phyloP scores from a whole-genome alignment of 2,797 vertebrate genomes.

The Coluber constrictor region DNA sequence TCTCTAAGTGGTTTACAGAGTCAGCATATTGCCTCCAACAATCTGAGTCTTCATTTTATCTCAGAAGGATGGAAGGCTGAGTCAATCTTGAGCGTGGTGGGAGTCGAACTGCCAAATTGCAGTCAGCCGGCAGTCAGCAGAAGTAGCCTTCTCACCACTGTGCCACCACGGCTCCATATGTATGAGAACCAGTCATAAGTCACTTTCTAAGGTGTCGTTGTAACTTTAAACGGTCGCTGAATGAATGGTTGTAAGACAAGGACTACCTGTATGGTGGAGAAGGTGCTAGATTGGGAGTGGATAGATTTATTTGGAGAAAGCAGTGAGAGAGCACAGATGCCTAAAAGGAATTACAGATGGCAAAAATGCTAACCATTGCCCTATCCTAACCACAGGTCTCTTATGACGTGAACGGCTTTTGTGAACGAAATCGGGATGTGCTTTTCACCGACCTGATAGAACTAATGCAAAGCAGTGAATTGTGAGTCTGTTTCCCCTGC shows the following conservation, averaged over 20 bases:
- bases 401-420: conserved; percentile 89
- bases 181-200: background rate
- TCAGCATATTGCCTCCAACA: too few relatives aligned
- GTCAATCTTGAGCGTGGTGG: too few relatives aligned
- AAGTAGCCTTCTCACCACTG: too few relatives aligned
- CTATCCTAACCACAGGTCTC: conserved; percentile 79
- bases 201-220: background rate
- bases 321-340: background rate
- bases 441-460: conserved; percentile 94
- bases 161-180: too few relatives aligned
- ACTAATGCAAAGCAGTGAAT: conserved; percentile 94
- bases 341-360: background rate
- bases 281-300: background rate
- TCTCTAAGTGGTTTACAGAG: too few relatives aligned
- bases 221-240: too few relatives aligned
- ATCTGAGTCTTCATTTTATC: too few relatives aligned
- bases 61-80: too few relatives aligned
- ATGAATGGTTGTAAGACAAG: too few relatives aligned
- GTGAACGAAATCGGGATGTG: conserved; percentile 92
- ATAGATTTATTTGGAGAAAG: background rate
- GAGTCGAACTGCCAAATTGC: too few relatives aligned
- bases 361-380: background rate
- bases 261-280: background rate
- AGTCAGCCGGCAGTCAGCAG: too few relatives aligned
- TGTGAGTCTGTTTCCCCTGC: conserved; percentile 73